phyloP scores from a whole-genome alignment of 1,140 invertebrate genomes.

The Drosophila grimshawi region DNA sequence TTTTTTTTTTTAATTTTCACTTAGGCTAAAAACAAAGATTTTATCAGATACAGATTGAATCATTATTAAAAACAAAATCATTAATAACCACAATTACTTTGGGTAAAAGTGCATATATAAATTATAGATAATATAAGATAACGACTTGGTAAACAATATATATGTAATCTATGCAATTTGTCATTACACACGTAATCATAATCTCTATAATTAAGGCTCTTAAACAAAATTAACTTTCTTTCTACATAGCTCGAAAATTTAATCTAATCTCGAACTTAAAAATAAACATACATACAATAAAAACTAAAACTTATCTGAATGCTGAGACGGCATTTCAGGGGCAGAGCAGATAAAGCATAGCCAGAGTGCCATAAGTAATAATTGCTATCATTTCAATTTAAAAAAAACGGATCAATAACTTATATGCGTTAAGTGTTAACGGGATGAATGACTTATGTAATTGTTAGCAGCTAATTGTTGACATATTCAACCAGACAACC shows the following conservation, averaged over 20 bases:
- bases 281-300: conserved; percentile 32
- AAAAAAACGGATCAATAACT: conserved; percentile 20
- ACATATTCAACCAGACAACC: neutral
- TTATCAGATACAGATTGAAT: conserved; percentile 3
- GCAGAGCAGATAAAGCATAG: conserved; percentile 51
- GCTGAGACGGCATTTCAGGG: conserved; percentile 17
- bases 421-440: conserved; percentile 30
- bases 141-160: conserved; percentile 45
- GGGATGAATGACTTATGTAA: conserved; percentile 34
- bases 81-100: conserved; percentile 17
- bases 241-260: conserved; percentile 39
- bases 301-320: conserved; percentile 29
- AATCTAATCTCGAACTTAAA: conserved; percentile 6
- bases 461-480: conserved; percentile 10
- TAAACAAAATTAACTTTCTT: conserved; percentile 56
- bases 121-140: conserved; percentile 35
- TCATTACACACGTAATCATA: conserved; percentile 20
- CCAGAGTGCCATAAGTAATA: conserved; percentile 50
- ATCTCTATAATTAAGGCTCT: conserved; percentile 49
- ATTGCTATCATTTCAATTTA: conserved; percentile 16
- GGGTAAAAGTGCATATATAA: conserved; percentile 6
- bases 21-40: conserved; percentile 28
- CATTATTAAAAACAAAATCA: conserved; percentile 9
- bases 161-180: conserved; percentile 28
- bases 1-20: conserved; percentile 7